These are phyloP conservation scores for Fopius arisanus DNA, from an alignment of 1,140 invertebrate genomes.

Conservation along the genomic window DNA sequence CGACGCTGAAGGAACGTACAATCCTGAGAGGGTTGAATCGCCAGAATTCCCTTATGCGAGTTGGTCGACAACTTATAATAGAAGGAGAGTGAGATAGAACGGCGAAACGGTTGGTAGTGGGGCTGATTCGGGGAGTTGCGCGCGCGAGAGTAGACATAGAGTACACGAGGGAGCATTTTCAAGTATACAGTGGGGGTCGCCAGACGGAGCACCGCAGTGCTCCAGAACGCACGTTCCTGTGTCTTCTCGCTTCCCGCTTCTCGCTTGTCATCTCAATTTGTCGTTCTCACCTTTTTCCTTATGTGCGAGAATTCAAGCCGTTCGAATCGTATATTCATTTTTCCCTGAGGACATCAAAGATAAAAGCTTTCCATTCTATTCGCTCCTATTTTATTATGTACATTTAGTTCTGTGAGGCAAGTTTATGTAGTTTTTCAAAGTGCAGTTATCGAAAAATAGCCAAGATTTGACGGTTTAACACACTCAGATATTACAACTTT, in stretches of 20 bases:
- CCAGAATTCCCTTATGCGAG: not conserved
- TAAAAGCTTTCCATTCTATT: not conserved
- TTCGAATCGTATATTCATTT: not conserved
- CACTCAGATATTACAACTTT: conserved; percentile 1
- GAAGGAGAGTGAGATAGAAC: not conserved
- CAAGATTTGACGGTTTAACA: conserved; percentile 24
- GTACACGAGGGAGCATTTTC: conserved; percentile 42
- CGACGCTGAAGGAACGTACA: not conserved
- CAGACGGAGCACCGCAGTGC: conserved; percentile 60
- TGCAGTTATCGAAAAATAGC: not conserved
- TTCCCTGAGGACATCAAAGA: not conserved
- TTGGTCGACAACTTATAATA: conserved; percentile 4
- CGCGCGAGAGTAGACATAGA: conserved; percentile 47
- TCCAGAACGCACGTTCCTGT: conserved; percentile 57
- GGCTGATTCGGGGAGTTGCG: conserved; percentile 39
- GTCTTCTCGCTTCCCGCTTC: conserved; percentile 54
- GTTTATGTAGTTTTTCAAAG: conserved; percentile 1
- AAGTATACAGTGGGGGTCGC: conserved; percentile 44
- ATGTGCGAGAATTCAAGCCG: conserved; percentile 21
- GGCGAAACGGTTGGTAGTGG: conserved; percentile 18
- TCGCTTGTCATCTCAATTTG: conserved; percentile 40
- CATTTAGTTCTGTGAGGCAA: not conserved
- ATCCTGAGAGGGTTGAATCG: conserved; percentile 1
- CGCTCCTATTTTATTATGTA: not conserved
- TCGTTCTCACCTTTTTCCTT: too few relatives aligned